phyloP scores from a whole-genome alignment of 2,113 vertebrate genomes.

The Varanus salvator region DNA sequence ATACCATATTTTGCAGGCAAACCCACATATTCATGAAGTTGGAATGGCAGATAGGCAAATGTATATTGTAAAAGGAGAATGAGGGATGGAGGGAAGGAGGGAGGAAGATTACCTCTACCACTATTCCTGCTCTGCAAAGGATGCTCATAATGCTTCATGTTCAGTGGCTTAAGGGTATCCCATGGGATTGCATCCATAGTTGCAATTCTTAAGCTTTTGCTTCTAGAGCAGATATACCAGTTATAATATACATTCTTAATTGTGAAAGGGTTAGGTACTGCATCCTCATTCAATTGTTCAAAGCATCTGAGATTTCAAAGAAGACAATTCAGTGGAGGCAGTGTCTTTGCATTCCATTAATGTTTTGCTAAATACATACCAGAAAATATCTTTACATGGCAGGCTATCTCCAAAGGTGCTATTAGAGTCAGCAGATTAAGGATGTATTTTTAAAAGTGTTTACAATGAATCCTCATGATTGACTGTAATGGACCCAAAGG shows the following conservation, averaged over 20 bases:
- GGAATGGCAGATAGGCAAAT: too few relatives aligned
- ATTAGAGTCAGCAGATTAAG: conserved; percentile 20
- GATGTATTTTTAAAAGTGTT: conserved; percentile 17
- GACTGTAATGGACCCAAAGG: background rate
- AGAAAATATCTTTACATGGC: background rate
- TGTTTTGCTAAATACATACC: background rate
- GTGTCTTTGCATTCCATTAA: background rate
- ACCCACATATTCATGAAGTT: background rate
- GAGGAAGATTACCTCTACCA: too few relatives aligned
- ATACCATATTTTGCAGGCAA: background rate
- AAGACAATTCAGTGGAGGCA: background rate
- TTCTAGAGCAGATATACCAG: background rate
- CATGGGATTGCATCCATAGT: background rate
- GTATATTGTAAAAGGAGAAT: too few relatives aligned
- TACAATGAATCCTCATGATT: conserved; percentile 28
- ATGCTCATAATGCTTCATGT: too few relatives aligned
- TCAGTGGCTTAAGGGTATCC: too few relatives aligned
- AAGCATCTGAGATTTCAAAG: background rate
- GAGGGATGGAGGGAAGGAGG: background rate
- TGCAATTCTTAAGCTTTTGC: background rate
- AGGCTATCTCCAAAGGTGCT: background rate
- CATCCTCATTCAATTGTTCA: background rate
- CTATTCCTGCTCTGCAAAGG: too few relatives aligned
- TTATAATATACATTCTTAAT: background rate
- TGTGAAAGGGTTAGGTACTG: background rate